phyloP scores from a whole-genome alignment of 2,888 invertebrate species.

The Ecliptopera silaceata region DNA sequence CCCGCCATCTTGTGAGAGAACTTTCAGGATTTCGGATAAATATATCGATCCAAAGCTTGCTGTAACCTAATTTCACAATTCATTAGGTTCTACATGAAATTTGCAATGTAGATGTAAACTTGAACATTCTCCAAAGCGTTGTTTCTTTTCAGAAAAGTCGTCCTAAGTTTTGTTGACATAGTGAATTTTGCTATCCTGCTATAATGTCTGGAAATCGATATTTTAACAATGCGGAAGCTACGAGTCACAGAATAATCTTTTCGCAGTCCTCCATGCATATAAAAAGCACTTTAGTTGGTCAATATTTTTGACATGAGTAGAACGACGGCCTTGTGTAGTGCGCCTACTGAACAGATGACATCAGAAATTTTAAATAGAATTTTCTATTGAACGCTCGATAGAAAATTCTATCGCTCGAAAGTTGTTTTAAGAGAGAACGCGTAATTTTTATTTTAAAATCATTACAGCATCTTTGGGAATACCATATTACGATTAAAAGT shows the following conservation, averaged over 20 bases:
- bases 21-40: conserved; percentile 77
- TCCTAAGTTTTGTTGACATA: conserved; percentile 34
- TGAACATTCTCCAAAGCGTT: neutral
- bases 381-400: conserved; percentile 51
- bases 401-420: too few relatives aligned
- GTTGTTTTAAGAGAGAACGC: conserved; percentile 46
- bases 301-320: conserved; percentile 39
- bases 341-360: conserved; percentile 75
- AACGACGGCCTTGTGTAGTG: conserved; percentile 60
- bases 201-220: conserved; percentile 17
- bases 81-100: conserved; percentile 18
- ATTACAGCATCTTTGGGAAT: conserved; percentile 20
- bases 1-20: conserved; percentile 80
- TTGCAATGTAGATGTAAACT: neutral
- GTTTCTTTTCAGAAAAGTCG: neutral
- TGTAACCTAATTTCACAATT: conserved; percentile 64
- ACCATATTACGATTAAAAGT: neutral
- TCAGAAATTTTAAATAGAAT: conserved; percentile 78
- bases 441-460: conserved; percentile 26
- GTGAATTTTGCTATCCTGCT: conserved; percentile 14
- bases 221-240: conserved; percentile 8
- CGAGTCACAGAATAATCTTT: conserved; percentile 3
- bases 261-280: conserved; percentile 26
- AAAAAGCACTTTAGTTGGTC: conserved; percentile 42
- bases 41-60: conserved; percentile 76